phyloP scores from a whole-genome alignment of 2,113 vertebrate genomes.

The Datnioides undecimradiatus region DNA sequence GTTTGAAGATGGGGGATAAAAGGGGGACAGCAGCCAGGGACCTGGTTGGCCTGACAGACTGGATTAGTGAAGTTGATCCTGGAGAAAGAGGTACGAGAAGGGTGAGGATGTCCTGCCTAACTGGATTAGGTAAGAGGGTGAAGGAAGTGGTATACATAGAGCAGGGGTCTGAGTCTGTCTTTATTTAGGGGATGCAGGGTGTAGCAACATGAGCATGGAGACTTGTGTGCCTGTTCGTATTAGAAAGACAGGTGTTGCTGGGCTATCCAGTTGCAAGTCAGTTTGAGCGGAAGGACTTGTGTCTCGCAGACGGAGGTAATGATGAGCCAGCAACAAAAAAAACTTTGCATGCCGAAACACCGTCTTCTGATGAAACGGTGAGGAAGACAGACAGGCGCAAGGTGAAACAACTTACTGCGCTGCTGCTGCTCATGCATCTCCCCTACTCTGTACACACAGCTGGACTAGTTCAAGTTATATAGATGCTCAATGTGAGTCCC shows the following conservation, averaged over 20 bases:
- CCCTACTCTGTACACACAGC: neutral
- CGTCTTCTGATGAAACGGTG: conserved; percentile 39
- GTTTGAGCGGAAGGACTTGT: conserved; percentile 51
- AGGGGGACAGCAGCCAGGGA: conserved; percentile 66
- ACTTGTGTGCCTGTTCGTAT: conserved; percentile 20
- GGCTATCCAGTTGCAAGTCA: conserved; percentile 21
- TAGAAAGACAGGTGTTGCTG: conserved; percentile 33
- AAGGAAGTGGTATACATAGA: conserved; percentile 56
- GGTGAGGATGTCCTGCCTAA: conserved; percentile 71
- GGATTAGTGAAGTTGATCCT: conserved; percentile 64
- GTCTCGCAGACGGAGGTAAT: conserved; percentile 33
- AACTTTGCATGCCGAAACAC: conserved; percentile 35
- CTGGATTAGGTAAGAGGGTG: conserved; percentile 63
- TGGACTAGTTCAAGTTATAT: conserved; percentile 29
- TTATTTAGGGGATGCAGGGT: conserved; percentile 56
- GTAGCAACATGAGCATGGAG: conserved; percentile 51
- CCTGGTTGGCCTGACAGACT: conserved; percentile 73
- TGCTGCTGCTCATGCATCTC: neutral
- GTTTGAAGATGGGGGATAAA: conserved; percentile 86
- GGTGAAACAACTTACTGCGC: conserved; percentile 41
- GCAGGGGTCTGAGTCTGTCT: conserved; percentile 56
- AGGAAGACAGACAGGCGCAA: conserved; percentile 30
- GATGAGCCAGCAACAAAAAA: conserved; percentile 65
- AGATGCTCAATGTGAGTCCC: conserved; percentile 25
- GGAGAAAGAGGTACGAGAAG: conserved; percentile 34